These are phyloP conservation scores for Pyrochroa serraticornis DNA, from an alignment of 2,888 invertebrate species.

Conservation along the genomic window DNA sequence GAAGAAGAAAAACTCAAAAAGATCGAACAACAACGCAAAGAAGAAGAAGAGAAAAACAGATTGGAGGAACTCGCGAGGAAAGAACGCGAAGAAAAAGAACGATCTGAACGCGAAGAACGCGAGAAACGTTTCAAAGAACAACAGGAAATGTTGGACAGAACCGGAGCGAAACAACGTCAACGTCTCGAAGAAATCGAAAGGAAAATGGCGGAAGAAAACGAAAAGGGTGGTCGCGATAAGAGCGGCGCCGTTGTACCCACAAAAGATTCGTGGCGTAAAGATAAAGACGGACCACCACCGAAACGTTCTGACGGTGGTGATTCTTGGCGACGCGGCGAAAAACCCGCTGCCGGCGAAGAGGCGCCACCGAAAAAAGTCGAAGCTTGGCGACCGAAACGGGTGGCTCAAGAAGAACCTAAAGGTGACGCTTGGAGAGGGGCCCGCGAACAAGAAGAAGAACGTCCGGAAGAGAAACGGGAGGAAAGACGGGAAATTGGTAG, in stretches of 20 bases:
- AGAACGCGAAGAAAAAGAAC: constrained; percentile 65
- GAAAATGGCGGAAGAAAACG: constrained; percentile 64
- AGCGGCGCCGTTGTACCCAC: not conserved
- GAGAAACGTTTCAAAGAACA: constrained; percentile 66
- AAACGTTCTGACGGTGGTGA: constrained; percentile 13
- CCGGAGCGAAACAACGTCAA: constrained; percentile 68
- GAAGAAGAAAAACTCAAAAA: constrained; percentile 70
- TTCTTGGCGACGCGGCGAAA: constrained; percentile 27
- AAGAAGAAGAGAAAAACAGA: constrained; percentile 63
- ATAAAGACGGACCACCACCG: not conserved
- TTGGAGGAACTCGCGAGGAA: constrained; percentile 61
- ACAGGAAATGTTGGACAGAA: constrained; percentile 69
- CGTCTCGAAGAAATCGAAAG: constrained; percentile 76
- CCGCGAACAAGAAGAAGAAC: constrained; percentile 9
- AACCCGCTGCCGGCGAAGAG: constrained; percentile 26
- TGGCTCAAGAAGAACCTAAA: constrained; percentile 16
- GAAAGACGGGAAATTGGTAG: not conserved
- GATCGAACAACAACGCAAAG: constrained; percentile 67
- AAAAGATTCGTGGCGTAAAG: constrained; percentile 24
- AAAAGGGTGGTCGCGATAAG: constrained; percentile 31
- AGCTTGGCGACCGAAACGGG: constrained; percentile 41
- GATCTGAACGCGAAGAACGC: constrained; percentile 66
- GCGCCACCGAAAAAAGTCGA: constrained; percentile 40
- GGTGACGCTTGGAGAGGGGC: constrained; percentile 16
- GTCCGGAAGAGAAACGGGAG: not conserved